Evolutionary conservation across 2,888 invertebrate genomes (phyloP).

Genomic region (Myopa tessellatipennis): DNA sequence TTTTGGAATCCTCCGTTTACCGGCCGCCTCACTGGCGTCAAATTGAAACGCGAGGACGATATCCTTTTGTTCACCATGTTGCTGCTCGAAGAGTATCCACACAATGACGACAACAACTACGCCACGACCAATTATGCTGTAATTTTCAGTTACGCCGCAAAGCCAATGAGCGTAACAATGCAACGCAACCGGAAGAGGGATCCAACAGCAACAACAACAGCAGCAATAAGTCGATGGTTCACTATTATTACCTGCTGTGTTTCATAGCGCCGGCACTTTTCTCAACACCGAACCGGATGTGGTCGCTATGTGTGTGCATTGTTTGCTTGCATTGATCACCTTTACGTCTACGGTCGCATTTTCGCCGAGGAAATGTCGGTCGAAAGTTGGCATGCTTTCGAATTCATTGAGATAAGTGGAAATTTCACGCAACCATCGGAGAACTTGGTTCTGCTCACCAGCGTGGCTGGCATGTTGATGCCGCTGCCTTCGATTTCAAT

Average conservation of each 20-base stretch:
- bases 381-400: neutral
- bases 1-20: too few species aligned
- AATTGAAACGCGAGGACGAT: too few species aligned
- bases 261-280: slow-evolving; percentile 16
- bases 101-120: neutral
- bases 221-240: too few species aligned
- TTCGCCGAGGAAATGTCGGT: neutral
- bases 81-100: neutral
- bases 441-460: too few species aligned
- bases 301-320: slow-evolving; percentile 20
- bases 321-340: slow-evolving; percentile 18
- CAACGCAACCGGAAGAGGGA: too few species aligned
- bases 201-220: too few species aligned
- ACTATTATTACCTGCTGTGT: neutral
- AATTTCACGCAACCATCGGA: neutral
- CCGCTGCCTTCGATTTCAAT: too few species aligned
- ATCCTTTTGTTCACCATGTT: too few species aligned
- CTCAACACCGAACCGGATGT: slow-evolving; percentile 28
- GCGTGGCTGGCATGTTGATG: too few species aligned
- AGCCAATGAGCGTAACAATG: too few species aligned
- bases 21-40: too few species aligned
- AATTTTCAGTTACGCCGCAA: neutral
- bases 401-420: slow-evolving; percentile 5
- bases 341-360: slow-evolving; percentile 20
- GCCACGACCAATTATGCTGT: slow-evolving; percentile 25